Percentiles rank a stretch among this genome's conserved stretches.
These are phyloP conservation scores for Conops quadrifasciatus DNA, from an alignment of 2,888 invertebrate species.

Conservation along the genomic window DNA sequence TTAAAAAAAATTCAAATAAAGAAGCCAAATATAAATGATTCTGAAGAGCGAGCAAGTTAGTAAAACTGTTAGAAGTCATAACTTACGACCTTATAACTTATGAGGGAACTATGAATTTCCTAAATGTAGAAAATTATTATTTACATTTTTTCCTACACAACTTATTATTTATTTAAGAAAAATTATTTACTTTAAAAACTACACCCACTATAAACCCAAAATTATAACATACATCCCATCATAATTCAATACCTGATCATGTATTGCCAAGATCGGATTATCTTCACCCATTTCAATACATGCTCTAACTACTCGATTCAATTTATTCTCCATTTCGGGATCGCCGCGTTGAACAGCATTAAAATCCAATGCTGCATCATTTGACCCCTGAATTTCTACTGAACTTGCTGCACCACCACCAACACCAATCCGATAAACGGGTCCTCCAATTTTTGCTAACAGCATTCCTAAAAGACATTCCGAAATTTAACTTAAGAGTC, in stretches of 20 bases:
- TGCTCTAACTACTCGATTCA: constrained; percentile 91
- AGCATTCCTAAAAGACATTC: constrained; percentile 73
- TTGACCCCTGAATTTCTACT: constrained; percentile 91
- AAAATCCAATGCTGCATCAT: constrained; percentile 87
- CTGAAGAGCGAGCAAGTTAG: too few species aligned
- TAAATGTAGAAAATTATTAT: too few species aligned
- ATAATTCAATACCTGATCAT: constrained; percentile 77
- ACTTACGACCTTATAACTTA: too few species aligned
- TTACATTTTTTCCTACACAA: too few species aligned
- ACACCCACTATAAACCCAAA: neutral
- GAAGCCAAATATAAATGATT: too few species aligned
- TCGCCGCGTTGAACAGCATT: constrained; percentile 94
- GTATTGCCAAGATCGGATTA: constrained; percentile 94
- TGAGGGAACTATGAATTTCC: too few species aligned
- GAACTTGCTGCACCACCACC: constrained; percentile 99
- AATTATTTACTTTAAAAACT: constrained; percentile 4
- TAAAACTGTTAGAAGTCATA: too few species aligned
- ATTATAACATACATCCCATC: neutral
- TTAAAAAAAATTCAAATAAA: too few species aligned
- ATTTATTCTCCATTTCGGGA: constrained; percentile 98
- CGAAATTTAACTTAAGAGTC: neutral
- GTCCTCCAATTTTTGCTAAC: constrained; percentile 95
- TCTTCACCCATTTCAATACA: constrained; percentile 83
- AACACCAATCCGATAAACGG: constrained; percentile 96
- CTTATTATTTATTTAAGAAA: neutral